Base-by-base conservation (phyloP, 1,140 invertebrate species). In the Ladona fulva region DNA sequence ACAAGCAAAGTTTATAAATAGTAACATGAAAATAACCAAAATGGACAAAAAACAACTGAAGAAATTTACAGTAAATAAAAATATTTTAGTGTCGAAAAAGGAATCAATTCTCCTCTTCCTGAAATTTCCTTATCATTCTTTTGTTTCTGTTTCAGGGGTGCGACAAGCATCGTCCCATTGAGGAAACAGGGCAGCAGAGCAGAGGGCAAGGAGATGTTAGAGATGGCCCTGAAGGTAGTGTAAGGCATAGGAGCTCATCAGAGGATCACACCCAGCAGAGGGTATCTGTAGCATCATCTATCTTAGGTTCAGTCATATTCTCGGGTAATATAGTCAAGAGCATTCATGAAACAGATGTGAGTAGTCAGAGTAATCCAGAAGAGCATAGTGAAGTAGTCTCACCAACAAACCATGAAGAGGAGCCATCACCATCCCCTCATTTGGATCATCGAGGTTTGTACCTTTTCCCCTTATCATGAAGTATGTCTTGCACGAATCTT, bases 281-380 rank as follows among this genome's bases (percentile, higher is more conserved):
- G 24, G 24, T 42, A n/a, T 74, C 66, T 14, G 79, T 82, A 11
- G 80, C 81, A 14, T 79, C 80, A 3, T 74, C 77, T 37, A 81
- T 82, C 25, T 77, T 79, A 42, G 78, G 80, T 22, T 81, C 81
- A 11, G 78, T 82, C 1, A 29, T 82, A 1, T 81, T 82, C 73
- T 81, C 82, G 42, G 82, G 81, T 6, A 79, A 80, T 19, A 81
- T 81, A 74, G 79, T 78, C 1, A 79, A 78, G 25, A 79, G 76
- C 16, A 66, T 81, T n/a, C 66, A 77, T 37, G 44, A 76, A 77
- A 73, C 37, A 24, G 29, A 76, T 66, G 52, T 66, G 14, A 22
- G 52, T 66, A 66, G n/a, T 22, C 52, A 66, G 5, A 66, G 14
- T 66, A 22, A 66, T 66, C 3, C 14, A 66, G 42, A 76, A n/a